Base-by-base conservation (phyloP, 2,797 vertebrate genomes). In the Agapornis canus region DNA sequence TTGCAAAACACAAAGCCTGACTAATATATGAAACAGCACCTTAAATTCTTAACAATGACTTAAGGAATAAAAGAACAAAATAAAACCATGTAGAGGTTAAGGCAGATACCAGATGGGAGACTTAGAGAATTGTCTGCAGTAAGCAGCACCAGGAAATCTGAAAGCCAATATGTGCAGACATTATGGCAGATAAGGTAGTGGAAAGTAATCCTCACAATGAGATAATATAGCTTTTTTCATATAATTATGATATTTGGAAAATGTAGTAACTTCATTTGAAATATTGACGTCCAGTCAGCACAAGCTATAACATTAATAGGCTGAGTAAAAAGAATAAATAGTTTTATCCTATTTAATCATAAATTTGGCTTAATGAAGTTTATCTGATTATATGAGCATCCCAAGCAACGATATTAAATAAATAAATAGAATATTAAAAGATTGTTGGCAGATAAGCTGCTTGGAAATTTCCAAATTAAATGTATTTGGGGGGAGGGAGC, bases 261-360 rank as follows among this genome's bases (percentile, higher is more conserved):
- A 96, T 93, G 89, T 68, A 96, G 83, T 69, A 94, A 94, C 94
- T 97, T 96, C 97, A 97, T 97, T 93, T 96, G 93, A 97, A 97
- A 97, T 96, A 97, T 96, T 90, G 68, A 97, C 93, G 87, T 96
- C 88, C 69, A 94, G 95, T 73, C 97, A 94, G 90, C 96, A 94
- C 96, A 97, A 98, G 96, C 97, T 97, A 93, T 91, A 96, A 95
- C 96, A 97, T 97, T 97, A 98, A 97, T 97, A 97, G 97, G 94
- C 80, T 95, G 97, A 97, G 97, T 97, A 97, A 97, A 97, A 89
- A 96, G 82, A 91, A 96, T 97, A 97, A 98, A 97, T 95, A 96
- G 77, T 95, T 98, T 98, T 98, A 97, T 98, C 97, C 97, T 98
- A 97, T 98, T 98, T 98, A 98, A 98, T 98, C 96, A 97, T 97